A percentile compares a stretch with the other conserved stretches of the same genome.
Conservation (phyloP, 2,888 invertebrate genomes). For the Epicampocera succincta region DNA sequence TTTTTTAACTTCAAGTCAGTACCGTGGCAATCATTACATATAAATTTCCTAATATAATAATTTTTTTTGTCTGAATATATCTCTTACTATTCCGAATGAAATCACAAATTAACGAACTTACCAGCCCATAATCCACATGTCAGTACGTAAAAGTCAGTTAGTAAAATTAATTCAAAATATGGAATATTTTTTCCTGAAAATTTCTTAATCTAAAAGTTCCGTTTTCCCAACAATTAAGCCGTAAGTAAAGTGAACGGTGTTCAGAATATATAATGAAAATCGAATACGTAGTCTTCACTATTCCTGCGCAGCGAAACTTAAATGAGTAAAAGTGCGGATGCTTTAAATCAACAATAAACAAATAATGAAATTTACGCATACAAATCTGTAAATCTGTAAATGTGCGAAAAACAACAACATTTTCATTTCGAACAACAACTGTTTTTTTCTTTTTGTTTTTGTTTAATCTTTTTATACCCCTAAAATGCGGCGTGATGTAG, state of each 20-base stretch:
- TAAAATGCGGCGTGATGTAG: constrained; percentile 9
- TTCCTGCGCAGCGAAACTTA: constrained; percentile 1
- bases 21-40: too few species aligned
- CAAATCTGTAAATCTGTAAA: constrained; percentile 71
- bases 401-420: constrained; percentile 64
- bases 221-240: not conserved
- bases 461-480: too few species aligned
- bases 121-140: too few species aligned
- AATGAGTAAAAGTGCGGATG: constrained; percentile 16
- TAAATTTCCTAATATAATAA: too few species aligned
- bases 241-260: not conserved
- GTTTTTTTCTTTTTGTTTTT: constrained; percentile 16
- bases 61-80: too few species aligned
- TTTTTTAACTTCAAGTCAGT: too few species aligned
- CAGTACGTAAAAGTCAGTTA: too few species aligned
- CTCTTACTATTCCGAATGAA: too few species aligned
- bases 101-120: too few species aligned
- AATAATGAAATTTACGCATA: constrained; percentile 56
- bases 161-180: too few species aligned
- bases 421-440: not conserved
- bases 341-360: constrained; percentile 60
- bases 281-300: not conserved
- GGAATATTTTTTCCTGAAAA: too few species aligned
- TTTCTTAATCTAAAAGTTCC: too few species aligned
- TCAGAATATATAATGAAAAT: not conserved